Evolutionary conservation across 2,888 invertebrate genomes (phyloP).

Genomic region (Drosophila tripunctata): DNA sequence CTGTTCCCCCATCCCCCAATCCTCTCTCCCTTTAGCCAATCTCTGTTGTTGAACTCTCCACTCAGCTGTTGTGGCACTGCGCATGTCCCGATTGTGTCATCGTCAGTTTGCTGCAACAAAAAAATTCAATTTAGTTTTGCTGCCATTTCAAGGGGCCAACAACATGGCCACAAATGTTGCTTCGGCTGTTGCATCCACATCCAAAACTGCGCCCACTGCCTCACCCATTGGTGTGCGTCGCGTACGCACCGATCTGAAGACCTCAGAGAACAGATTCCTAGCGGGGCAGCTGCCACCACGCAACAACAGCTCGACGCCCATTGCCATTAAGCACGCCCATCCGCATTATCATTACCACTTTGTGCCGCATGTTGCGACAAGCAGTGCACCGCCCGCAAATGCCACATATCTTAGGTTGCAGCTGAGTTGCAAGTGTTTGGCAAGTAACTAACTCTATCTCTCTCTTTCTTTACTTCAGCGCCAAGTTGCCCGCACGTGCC

Average conservation of each 20-base stretch:
- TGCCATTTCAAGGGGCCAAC: conserved; percentile 23
- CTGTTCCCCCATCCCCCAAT: background rate
- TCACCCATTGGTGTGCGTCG: conserved; percentile 83
- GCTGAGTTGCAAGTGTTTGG: background rate
- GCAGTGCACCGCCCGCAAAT: conserved; percentile 53
- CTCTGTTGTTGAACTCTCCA: conserved; percentile 37
- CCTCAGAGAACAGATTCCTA: conserved; percentile 83
- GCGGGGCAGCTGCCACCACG: conserved; percentile 55
- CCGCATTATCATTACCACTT: conserved; percentile 37
- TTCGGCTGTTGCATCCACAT: background rate
- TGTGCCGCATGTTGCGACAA: conserved; percentile 41
- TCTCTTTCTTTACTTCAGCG: conserved; percentile 68
- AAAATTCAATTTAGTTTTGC: conserved; percentile 10
- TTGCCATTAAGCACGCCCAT: conserved; percentile 58
- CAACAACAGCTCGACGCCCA: conserved; percentile 64
- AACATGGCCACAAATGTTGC: conserved; percentile 46
- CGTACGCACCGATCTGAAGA: conserved; percentile 83
- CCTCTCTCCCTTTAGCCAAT: background rate
- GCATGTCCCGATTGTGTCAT: conserved; percentile 82
- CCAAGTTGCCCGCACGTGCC: conserved; percentile 84
- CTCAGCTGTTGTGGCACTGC: conserved; percentile 69
- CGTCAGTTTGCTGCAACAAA: conserved; percentile 37
- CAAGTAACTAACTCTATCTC: background rate
- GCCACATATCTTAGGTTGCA: conserved; percentile 60
- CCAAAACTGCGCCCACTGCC: conserved; percentile 28